A percentile compares a stretch with the other conserved stretches of the same genome.
Evolutionary conservation across 2,797 vertebrate genomes (phyloP).

Genomic region (Staurois parvus): DNA sequence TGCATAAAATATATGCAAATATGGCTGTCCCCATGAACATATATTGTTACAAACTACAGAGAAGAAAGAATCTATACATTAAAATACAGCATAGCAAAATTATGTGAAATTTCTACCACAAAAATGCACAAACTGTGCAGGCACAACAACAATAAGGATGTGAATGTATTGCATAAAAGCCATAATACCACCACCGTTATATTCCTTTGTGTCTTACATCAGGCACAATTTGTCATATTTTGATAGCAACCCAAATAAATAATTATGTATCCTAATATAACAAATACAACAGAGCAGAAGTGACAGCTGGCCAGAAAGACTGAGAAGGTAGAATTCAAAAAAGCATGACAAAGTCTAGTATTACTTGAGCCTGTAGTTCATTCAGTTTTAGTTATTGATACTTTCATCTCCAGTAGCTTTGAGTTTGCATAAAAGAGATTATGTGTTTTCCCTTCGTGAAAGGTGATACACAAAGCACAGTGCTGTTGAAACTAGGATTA

Average conservation of each 20-base stretch:
- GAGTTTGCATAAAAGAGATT: conserved; percentile 1
- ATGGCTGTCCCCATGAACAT: too few species aligned
- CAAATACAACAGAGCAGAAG: neutral
- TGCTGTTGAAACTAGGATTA: neutral
- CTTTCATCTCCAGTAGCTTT: neutral
- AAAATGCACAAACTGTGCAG: too few species aligned
- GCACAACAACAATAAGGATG: too few species aligned
- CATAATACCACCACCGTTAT: neutral
- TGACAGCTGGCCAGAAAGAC: conserved; percentile 19
- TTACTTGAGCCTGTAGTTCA: conserved; percentile 19
- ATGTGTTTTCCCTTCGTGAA: neutral
- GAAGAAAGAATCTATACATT: too few species aligned
- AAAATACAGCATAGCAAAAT: too few species aligned
- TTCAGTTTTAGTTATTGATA: conserved; percentile 2
- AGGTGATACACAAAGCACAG: neutral
- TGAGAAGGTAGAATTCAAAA: conserved; percentile 16
- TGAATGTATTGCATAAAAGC: too few species aligned
- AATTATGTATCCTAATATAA: neutral
- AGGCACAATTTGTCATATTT: neutral
- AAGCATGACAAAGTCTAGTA: conserved; percentile 12
- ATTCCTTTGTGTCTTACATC: neutral
- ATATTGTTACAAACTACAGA: too few species aligned
- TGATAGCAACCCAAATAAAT: neutral
- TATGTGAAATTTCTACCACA: too few species aligned
- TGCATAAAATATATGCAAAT: too few species aligned